Evolutionary conservation across 2,113 vertebrate species (phyloP).

Genomic region (Platanista minor): DNA sequence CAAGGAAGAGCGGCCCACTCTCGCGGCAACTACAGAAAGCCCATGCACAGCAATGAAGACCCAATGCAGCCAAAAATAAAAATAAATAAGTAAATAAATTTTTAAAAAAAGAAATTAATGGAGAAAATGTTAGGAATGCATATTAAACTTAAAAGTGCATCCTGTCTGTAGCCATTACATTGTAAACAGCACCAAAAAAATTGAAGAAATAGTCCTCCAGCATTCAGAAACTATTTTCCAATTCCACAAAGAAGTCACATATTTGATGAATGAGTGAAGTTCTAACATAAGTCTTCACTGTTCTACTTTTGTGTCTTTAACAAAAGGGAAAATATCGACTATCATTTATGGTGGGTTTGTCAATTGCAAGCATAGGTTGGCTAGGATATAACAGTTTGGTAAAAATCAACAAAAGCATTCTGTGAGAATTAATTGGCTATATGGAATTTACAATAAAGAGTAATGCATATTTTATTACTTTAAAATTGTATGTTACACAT

Average conservation of each 20-base stretch:
- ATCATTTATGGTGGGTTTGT: not conserved
- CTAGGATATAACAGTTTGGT: not conserved
- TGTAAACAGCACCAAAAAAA: not conserved
- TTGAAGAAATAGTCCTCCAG: not conserved
- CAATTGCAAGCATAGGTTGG: not conserved
- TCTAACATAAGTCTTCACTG: not conserved
- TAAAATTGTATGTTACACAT: not conserved
- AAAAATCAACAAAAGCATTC: conserved; percentile 16
- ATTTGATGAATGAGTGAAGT: not conserved
- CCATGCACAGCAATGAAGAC: too few species aligned
- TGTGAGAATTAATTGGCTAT: not conserved
- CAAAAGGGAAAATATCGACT: not conserved
- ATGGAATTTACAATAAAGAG: not conserved
- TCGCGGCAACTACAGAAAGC: too few species aligned
- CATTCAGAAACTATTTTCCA: not conserved
- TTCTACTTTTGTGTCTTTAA: not conserved
- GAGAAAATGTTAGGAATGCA: not conserved
- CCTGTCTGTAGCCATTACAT: not conserved
- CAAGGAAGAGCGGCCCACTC: too few species aligned
- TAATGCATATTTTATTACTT: not conserved
- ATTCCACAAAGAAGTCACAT: not conserved
- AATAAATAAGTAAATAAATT: too few species aligned
- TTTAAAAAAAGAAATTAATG: not conserved
- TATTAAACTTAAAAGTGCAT: not conserved
- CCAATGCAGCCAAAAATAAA: too few species aligned